Conservation (phyloP, 2,113 vertebrate genomes). For the human region DNA sequence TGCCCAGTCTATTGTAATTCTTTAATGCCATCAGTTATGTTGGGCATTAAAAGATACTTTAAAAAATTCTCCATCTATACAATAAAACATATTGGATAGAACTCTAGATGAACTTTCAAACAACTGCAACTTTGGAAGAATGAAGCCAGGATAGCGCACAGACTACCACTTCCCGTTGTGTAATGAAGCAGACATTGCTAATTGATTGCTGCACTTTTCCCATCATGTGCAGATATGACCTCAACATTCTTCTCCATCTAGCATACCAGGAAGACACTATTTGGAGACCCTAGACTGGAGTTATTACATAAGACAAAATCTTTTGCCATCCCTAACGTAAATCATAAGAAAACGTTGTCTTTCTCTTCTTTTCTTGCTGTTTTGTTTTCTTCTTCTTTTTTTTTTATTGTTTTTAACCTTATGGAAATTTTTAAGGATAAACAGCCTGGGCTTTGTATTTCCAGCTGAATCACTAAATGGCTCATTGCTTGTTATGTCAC, state of each 20-base stretch:
- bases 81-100: not conserved
- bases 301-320: not conserved
- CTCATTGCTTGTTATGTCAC: conserved; percentile 22
- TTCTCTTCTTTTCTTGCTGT: not conserved
- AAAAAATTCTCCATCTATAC: not conserved
- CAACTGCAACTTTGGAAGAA: not conserved
- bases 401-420: not conserved
- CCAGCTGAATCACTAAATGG: not conserved
- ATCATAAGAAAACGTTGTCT: not conserved
- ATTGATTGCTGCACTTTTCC: not conserved
- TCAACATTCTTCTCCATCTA: not conserved
- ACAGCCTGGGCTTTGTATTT: not conserved
- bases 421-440: conserved; percentile 37
- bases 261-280: not conserved
- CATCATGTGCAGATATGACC: not conserved
- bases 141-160: not conserved
- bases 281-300: not conserved
- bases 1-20: not conserved
- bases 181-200: not conserved
- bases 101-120: conserved; percentile 5
- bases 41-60: not conserved
- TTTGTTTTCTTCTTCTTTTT: not conserved
- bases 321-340: not conserved
- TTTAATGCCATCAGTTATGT: conserved; percentile 31
- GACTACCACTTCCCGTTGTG: not conserved